Evolutionary conservation across 2,888 invertebrate species (phyloP).

Genomic region (Habrosyne pyritoides): DNA sequence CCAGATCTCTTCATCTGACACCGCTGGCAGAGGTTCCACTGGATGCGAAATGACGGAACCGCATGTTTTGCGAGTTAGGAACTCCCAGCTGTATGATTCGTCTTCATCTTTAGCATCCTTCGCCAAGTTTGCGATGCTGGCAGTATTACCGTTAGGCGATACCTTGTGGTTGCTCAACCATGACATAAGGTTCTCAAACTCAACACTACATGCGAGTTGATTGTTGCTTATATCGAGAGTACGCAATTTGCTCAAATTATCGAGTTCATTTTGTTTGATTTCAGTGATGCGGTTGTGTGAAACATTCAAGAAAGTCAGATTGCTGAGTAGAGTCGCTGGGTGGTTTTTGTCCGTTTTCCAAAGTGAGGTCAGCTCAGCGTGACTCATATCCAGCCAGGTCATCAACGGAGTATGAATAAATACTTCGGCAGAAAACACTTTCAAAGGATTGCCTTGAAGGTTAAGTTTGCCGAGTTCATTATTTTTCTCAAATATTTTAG

Average conservation of each 20-base stretch:
- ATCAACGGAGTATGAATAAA: constrained; percentile 86
- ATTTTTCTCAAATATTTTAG: constrained; percentile 86
- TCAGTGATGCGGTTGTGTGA: constrained; percentile 84
- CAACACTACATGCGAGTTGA: constrained; percentile 87
- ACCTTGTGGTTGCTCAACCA: constrained; percentile 85
- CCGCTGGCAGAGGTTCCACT: constrained; percentile 59
- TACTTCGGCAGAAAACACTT: constrained; percentile 85
- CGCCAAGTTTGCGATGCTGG: constrained; percentile 68
- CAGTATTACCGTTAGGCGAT: constrained; percentile 72
- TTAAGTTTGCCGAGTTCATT: constrained; percentile 86
- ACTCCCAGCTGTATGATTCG: constrained; percentile 73
- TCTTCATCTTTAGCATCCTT: constrained; percentile 65
- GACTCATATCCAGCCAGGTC: constrained; percentile 87
- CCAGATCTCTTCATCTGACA: constrained; percentile 78
- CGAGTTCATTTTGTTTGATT: constrained; percentile 84
- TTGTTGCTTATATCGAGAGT: constrained; percentile 86
- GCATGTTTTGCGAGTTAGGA: constrained; percentile 73
- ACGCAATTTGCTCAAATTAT: constrained; percentile 82
- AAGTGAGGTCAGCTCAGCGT: constrained; percentile 86
- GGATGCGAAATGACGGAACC: constrained; percentile 60
- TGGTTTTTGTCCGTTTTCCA: constrained; percentile 83
- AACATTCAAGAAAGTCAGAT: constrained; percentile 83
- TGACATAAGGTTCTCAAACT: constrained; percentile 86
- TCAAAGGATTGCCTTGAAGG: constrained; percentile 89
- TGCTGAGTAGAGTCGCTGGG: constrained; percentile 74